Percentiles rank a stretch among this genome's conserved stretches.
Conservation (phyloP, 2,113 vertebrate species). For the Nerophis ophidion region DNA sequence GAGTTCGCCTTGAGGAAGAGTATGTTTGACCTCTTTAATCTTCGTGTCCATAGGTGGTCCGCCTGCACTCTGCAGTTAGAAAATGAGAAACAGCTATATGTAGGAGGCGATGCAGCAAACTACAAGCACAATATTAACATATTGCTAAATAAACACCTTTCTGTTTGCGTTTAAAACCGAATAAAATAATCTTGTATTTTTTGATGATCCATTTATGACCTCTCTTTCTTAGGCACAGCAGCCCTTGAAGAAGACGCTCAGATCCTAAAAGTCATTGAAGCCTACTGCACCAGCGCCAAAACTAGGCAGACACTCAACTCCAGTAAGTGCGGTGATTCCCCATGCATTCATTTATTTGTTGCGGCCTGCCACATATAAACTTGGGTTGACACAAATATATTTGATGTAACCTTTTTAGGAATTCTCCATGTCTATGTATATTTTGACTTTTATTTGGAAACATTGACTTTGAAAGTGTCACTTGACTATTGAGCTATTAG, state of each 20-base stretch:
- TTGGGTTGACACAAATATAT: too few species aligned
- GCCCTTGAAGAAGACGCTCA: conserved; percentile 97
- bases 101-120: not conserved
- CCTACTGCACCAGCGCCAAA: conserved; percentile 98
- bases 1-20: conserved; percentile 96
- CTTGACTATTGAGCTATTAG: too few species aligned
- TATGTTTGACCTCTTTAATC: conserved; percentile 58
- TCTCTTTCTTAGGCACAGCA: conserved; percentile 80
- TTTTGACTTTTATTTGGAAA: too few species aligned
- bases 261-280: conserved; percentile 98
- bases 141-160: not conserved
- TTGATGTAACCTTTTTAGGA: too few species aligned
- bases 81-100: not conserved
- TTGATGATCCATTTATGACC: not conserved
- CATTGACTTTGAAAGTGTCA: too few species aligned
- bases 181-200: not conserved
- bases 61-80: not conserved
- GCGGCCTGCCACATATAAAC: too few species aligned
- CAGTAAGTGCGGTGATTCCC: conserved; percentile 76
- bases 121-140: not conserved
- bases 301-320: conserved; percentile 98
- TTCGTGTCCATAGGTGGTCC: not conserved
- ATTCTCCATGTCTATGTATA: too few species aligned
- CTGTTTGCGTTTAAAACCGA: not conserved
- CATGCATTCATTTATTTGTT: too few species aligned